Evolutionary conservation across 1,140 invertebrate genomes (phyloP), one percentile per base, ranked within the genome.

Genomic region (Atta colombica): DNA sequence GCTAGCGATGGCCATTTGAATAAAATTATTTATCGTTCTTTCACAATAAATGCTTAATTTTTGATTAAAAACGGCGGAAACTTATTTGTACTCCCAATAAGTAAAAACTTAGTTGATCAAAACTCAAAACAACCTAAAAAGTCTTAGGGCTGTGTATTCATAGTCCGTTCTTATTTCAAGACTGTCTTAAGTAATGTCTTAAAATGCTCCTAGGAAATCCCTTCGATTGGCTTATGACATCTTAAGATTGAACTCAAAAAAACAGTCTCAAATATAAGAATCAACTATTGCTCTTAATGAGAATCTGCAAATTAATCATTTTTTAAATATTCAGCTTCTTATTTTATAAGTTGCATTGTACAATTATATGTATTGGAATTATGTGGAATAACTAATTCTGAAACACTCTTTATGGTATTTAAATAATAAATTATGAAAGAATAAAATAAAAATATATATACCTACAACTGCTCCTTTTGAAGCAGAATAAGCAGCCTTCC

Each of bases 401-500:
- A 61, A 60, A 61, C 5, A 63, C 1, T 61, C 10, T 28, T 31
- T 31, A 61, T 28, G 21, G 2, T 39, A 53, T 31, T 10, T 72
- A 58, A 77, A 77, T 16, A 39, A 75, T 21, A 60, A 55, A 31
- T 16, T 10, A 10, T 18, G 10, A 25, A 21, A 14, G 12, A 66
- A 21, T 21, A 16, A 75, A 75, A 25, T 25, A 5, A 78, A 60
- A 65, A 5, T 75, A 45, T 3, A 45, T 31, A 45, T 45, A 84
- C 69, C 80, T 3, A 98, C 98, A 69, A 99, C 97, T 0, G 97
- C 98, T 0, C 97, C 98, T 95, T 99, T 99, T 85, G 98, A 98
- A 5, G 98, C 98, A 0, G 98, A 96, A 93, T 99, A 99, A 2
- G 99, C 98, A 0, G 97, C 98, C 95, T 99, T 99, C 0, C 99